A percentile compares a stretch with the other conserved stretches of the same genome.
Conservation (phyloP, 2,797 vertebrate species). For the Eleutherodactylus coqui region DNA sequence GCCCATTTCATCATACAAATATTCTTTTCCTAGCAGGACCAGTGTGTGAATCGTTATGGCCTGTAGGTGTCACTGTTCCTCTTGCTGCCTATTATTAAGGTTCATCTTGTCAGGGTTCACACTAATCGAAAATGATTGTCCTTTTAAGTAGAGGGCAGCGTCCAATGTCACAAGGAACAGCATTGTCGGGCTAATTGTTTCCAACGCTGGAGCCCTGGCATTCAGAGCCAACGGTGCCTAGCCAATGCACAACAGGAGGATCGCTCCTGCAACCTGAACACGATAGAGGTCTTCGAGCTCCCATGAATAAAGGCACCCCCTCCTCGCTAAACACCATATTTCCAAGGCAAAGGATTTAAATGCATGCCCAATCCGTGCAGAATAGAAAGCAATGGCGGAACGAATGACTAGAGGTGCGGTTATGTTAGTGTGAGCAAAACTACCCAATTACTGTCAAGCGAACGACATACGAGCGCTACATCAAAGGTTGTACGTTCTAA, state of each 20-base stretch:
- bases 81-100: background rate
- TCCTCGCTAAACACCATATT: too few species aligned
- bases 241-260: background rate
- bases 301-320: too few species aligned
- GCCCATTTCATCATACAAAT: background rate
- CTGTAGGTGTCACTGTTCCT: slow-evolving; percentile 17
- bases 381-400: too few species aligned
- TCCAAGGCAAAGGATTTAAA: too few species aligned
- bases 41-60: background rate
- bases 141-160: background rate
- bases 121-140: background rate
- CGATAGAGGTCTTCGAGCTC: background rate
- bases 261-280: background rate
- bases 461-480: too few species aligned
- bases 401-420: too few species aligned
- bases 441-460: too few species aligned
- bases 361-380: too few species aligned
- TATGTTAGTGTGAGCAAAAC: too few species aligned
- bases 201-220: background rate
- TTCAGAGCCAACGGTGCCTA: background rate
- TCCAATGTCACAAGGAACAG: background rate
- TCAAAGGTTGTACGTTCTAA: too few species aligned
- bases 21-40: background rate
- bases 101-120: background rate
- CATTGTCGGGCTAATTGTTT: background rate